Conservation (phyloP, 2,888 invertebrate genomes). For the Pelosia muscerda region DNA sequence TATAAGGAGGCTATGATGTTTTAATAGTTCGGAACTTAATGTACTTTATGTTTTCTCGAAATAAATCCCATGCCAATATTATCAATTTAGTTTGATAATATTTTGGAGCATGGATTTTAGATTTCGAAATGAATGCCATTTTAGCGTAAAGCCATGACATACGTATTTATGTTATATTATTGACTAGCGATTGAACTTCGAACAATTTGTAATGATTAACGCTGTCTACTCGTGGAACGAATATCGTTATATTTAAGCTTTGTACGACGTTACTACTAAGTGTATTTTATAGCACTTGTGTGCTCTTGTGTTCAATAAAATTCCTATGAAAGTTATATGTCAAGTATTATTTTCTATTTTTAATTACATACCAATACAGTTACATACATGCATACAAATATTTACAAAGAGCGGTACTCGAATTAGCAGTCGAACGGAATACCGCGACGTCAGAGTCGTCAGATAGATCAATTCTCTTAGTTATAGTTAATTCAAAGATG, state of each 20-base stretch:
- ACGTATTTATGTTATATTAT: conserved; percentile 12
- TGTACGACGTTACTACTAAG: conserved; percentile 56
- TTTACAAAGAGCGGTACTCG: no score
- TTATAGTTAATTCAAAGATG: neutral
- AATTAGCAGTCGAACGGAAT: no score
- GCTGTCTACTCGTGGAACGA: conserved; percentile 39
- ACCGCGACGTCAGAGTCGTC: no score
- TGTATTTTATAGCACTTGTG: conserved; percentile 65
- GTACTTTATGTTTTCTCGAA: conserved; percentile 1
- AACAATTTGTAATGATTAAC: conserved; percentile 21
- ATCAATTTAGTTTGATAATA: neutral
- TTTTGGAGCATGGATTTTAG: neutral
- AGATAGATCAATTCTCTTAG: neutral
- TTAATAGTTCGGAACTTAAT: conserved; percentile 58
- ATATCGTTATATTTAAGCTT: conserved; percentile 56
- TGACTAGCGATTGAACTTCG: conserved; percentile 7
- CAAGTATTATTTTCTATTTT: conserved; percentile 20
- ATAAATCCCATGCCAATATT: conserved; percentile 11
- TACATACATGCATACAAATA: no score
- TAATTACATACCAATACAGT: no score
- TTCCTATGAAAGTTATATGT: conserved; percentile 48
- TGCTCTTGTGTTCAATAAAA: conserved; percentile 77
- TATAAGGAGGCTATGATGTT: conserved; percentile 65
- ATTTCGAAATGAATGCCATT: conserved; percentile 12
- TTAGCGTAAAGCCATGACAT: conserved; percentile 15